Evolutionary conservation across 1,140 invertebrate species (phyloP).

Genomic region (Hyles vespertilio): DNA sequence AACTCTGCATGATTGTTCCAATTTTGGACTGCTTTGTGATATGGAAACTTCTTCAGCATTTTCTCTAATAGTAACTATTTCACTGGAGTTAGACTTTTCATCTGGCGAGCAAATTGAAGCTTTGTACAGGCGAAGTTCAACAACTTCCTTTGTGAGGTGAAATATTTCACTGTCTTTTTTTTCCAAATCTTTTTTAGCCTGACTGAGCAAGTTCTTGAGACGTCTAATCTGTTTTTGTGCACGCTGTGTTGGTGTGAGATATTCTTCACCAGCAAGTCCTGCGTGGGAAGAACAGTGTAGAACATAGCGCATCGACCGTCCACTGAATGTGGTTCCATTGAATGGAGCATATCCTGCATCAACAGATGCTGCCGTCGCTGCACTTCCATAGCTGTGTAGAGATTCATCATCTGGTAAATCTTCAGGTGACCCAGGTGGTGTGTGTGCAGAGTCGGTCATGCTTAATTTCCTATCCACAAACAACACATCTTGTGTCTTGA

Average conservation of each 20-base stretch:
- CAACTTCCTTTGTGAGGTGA: slow-evolving; percentile 87
- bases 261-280: slow-evolving; percentile 84
- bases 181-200: slow-evolving; percentile 85
- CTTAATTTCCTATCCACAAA: slow-evolving; percentile 53
- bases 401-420: slow-evolving; percentile 85
- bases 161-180: slow-evolving; percentile 88
- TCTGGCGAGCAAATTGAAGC: slow-evolving; percentile 85
- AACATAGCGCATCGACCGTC: slow-evolving; percentile 83
- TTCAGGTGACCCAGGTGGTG: slow-evolving; percentile 78
- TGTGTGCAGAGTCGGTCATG: slow-evolving; percentile 69
- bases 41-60: slow-evolving; percentile 76
- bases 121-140: slow-evolving; percentile 86
- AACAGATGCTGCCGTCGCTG: slow-evolving; percentile 83
- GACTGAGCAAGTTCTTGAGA: slow-evolving; percentile 81
- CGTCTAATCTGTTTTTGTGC: slow-evolving; percentile 86
- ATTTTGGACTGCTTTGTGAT: slow-evolving; percentile 69
- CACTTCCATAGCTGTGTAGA: slow-evolving; percentile 85
- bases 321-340: slow-evolving; percentile 87
- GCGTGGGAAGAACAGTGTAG: slow-evolving; percentile 88
- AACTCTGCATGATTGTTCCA: slow-evolving; percentile 45
- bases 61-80: slow-evolving; percentile 83
- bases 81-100: slow-evolving; percentile 83
- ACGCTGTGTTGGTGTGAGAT: slow-evolving; percentile 90
- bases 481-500: slow-evolving; percentile 49
- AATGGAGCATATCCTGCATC: slow-evolving; percentile 87